Evolutionary conservation across 2,113 vertebrate genomes (phyloP).

Genomic region (Brachypodius melanocephalos): DNA sequence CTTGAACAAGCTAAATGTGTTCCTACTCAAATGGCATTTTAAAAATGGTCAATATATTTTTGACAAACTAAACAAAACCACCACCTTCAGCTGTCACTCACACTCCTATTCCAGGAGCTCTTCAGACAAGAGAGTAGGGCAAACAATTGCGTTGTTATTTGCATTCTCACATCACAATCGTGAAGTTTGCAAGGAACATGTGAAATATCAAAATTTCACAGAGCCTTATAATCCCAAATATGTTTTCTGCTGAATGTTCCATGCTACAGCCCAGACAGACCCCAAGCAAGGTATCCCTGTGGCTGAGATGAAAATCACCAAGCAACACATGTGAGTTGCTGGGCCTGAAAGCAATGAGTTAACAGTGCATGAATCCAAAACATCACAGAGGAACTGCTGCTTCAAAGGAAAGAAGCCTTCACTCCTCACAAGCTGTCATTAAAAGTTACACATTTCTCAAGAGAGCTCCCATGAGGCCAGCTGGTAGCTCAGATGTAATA

Average conservation of each 20-base stretch:
- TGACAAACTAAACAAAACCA: background rate
- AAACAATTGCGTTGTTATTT: background rate
- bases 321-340: rapidly evolving
- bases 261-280: background rate
- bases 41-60: background rate
- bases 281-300: background rate
- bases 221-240: background rate
- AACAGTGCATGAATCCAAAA: background rate
- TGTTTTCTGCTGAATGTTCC: background rate
- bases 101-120: background rate
- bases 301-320: background rate
- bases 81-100: background rate
- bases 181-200: background rate
- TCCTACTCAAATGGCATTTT: background rate
- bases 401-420: background rate
- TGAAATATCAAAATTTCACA: background rate
- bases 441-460: background rate
- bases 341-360: background rate
- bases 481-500: rapidly evolving
- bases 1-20: background rate
- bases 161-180: background rate
- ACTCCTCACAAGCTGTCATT: background rate
- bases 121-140: background rate
- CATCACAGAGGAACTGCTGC: background rate
- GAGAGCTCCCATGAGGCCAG: background rate